These are phyloP conservation scores for Meiosimyza platycephala DNA, from an alignment of 2,888 invertebrate species.

Conservation along the genomic window DNA sequence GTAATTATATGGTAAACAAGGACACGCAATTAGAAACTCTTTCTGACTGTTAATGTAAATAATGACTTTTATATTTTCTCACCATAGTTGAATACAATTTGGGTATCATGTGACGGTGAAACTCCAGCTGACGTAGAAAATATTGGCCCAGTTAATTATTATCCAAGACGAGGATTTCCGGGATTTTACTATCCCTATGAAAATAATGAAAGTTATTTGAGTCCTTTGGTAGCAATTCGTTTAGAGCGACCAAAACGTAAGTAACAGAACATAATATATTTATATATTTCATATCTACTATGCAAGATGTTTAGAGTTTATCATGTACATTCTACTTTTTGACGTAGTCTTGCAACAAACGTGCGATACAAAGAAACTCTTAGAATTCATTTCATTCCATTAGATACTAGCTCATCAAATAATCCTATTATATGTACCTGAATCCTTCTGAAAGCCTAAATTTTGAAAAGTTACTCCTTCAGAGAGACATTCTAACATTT, in stretches of 20 bases:
- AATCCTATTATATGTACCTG: no score
- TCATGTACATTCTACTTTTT: no score
- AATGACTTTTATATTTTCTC: slow-evolving; percentile 45
- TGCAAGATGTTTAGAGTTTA: no score
- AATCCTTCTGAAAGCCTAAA: no score
- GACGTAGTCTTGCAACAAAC: no score
- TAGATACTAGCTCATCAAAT: no score
- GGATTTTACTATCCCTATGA: slow-evolving; percentile 91
- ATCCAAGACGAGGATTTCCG: slow-evolving; percentile 85
- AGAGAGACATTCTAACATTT: no score
- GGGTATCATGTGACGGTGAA: slow-evolving; percentile 95
- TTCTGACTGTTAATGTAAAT: slow-evolving; percentile 62
- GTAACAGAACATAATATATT: no score
- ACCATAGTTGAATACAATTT: slow-evolving; percentile 81
- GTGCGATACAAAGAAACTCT: no score
- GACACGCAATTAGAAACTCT: slow-evolving; percentile 72
- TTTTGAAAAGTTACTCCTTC: no score
- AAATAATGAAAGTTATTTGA: slow-evolving; percentile 87
- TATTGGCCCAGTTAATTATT: slow-evolving; percentile 85
- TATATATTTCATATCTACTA: no score
- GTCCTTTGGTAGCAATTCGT: slow-evolving; percentile 88
- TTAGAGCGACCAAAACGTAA: slow-evolving; percentile 85
- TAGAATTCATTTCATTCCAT: no score
- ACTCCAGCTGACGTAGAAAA: slow-evolving; percentile 93
- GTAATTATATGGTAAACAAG: slow-evolving; percentile 68